These are phyloP conservation scores for Spheniscus mendiculus DNA, from an alignment of 2,113 vertebrate genomes.

Conservation along the genomic window DNA sequence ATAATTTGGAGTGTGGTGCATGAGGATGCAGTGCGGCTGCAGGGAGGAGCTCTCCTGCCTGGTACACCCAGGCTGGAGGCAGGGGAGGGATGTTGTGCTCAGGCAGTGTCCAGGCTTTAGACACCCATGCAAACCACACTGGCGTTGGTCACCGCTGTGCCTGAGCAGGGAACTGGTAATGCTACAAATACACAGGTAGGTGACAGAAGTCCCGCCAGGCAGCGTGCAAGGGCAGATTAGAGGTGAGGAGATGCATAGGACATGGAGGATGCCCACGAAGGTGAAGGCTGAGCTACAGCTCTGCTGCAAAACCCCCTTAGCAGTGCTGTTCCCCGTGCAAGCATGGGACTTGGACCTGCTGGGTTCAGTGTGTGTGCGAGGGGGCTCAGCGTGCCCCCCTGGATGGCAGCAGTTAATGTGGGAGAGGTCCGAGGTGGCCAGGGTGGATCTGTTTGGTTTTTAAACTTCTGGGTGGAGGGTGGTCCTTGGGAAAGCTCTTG, in stretches of 20 bases:
- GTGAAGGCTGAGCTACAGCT: not conserved
- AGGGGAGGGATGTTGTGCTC: not conserved
- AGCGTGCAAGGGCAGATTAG: rapidly evolving
- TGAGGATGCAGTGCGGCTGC: not conserved
- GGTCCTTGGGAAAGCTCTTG: not conserved
- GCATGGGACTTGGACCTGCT: not conserved
- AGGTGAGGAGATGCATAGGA: not conserved
- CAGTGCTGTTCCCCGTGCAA: not conserved
- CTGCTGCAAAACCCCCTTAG: not conserved
- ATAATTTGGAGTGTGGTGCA: rapidly evolving
- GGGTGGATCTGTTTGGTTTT: not conserved
- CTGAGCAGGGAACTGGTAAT: rapidly evolving
- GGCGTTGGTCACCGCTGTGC: rapidly evolving
- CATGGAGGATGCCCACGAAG: rapidly evolving
- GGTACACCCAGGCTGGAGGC: not conserved
- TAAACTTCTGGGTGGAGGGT: not conserved
- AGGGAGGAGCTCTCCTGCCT: not conserved
- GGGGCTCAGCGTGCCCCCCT: rapidly evolving
- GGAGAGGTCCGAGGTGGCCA: not conserved
- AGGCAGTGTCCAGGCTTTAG: not conserved
- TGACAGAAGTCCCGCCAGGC: not conserved
- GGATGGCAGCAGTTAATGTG: rapidly evolving
- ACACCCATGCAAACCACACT: rapidly evolving
- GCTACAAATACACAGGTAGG: not conserved
- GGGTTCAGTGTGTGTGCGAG: not conserved